Conservation (phyloP, 2,113 vertebrate genomes). For the Rhagologus leucostigma region DNA sequence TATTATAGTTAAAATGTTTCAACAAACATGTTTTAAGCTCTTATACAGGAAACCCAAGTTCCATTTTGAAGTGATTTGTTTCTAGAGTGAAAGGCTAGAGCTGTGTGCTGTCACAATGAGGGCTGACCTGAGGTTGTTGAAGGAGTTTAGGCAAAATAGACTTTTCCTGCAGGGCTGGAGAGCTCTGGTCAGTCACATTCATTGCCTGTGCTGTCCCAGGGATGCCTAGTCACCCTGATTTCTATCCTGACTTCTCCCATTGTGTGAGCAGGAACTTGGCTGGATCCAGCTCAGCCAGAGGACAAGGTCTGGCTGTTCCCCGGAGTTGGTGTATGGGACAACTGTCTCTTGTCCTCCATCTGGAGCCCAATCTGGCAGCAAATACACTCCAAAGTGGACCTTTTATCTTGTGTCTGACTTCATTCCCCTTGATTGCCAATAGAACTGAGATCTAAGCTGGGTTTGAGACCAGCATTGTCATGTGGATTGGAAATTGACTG, state of each 20-base stretch:
- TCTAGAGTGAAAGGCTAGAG: not conserved
- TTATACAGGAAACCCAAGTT: not conserved
- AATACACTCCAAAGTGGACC: not conserved
- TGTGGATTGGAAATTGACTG: not conserved
- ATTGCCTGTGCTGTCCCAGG: not conserved
- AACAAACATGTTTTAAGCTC: not conserved
- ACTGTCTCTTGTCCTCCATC: not conserved
- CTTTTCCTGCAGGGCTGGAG: not conserved
- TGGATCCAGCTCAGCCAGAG: not conserved
- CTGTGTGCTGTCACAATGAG: not conserved
- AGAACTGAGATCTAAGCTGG: not conserved
- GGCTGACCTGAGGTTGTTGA: not conserved
- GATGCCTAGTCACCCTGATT: not conserved
- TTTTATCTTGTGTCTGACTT: not conserved
- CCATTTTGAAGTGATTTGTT: not conserved
- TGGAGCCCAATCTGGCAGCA: not conserved
- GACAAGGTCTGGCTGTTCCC: not conserved
- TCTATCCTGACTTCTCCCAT: not conserved
- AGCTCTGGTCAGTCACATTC: not conserved
- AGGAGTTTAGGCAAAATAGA: not conserved
- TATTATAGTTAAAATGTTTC: not conserved
- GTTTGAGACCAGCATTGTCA: not conserved
- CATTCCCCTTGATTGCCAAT: not conserved
- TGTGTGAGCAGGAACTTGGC: not conserved
- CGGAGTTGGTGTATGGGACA: not conserved